Percentiles rank a stretch among this genome's conserved stretches.
Evolutionary conservation across 2,113 vertebrate species (phyloP).

Genomic region (Prolemur simus): DNA sequence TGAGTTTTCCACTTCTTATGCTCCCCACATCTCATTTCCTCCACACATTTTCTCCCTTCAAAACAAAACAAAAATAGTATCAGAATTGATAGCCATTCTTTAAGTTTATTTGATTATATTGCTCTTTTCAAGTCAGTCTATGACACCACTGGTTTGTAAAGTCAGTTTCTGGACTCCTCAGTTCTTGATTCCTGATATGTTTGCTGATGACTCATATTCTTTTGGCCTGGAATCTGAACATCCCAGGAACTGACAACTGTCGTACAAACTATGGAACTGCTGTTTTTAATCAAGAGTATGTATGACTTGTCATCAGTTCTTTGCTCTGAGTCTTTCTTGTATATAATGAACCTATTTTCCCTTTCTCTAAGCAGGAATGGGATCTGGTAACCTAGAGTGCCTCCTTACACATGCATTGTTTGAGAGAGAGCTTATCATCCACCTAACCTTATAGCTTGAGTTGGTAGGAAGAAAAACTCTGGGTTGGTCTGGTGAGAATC

Average conservation of each 20-base stretch:
- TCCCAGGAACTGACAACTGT: background rate
- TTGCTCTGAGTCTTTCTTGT: background rate
- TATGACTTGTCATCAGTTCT: background rate
- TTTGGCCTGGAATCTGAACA: background rate
- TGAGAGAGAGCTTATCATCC: background rate
- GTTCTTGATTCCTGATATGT: background rate
- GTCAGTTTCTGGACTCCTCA: background rate
- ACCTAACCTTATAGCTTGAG: background rate
- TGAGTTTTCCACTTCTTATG: background rate
- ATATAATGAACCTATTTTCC: background rate
- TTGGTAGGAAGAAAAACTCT: background rate
- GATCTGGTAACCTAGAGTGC: background rate
- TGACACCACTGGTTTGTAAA: background rate
- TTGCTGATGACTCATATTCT: constrained; percentile 7
- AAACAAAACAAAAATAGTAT: background rate
- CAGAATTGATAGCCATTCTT: background rate
- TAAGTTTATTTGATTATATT: background rate
- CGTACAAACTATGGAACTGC: background rate
- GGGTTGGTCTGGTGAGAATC: background rate
- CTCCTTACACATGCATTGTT: background rate
- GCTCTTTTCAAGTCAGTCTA: background rate
- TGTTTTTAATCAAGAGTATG: background rate
- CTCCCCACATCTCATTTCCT: background rate
- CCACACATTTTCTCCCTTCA: background rate
- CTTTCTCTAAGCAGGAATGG: background rate